phyloP scores from a whole-genome alignment of 37 sponge, comb jelly and placozoan genomes.

The Aphrocallistes beatrix region DNA sequence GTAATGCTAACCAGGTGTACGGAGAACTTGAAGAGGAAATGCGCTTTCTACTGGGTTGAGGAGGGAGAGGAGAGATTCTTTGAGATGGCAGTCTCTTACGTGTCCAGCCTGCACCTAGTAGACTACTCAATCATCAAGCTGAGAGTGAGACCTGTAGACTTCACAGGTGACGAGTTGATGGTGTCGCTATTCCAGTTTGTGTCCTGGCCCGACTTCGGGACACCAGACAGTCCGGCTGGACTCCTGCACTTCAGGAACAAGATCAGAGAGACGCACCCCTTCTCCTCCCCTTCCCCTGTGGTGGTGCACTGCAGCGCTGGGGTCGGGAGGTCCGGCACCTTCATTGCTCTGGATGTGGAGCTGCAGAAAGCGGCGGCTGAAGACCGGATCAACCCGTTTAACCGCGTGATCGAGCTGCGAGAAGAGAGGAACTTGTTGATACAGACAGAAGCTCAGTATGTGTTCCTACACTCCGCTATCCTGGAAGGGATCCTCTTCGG shows the following conservation, averaged over 20 bases:
- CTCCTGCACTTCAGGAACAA: conserved; percentile 41
- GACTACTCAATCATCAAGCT: conserved; percentile 12
- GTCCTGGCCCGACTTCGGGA: conserved; percentile 67
- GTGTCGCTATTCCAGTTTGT: conserved; percentile 55
- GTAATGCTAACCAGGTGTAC: conserved; percentile 63
- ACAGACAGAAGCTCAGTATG: conserved; percentile 84
- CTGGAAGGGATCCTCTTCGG: conserved; percentile 59
- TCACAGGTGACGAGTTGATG: neutral
- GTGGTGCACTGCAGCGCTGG: conserved; percentile 79
- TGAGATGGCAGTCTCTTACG: neutral
- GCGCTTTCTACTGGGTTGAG: conserved; percentile 2
- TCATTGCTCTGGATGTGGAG: conserved; percentile 67
- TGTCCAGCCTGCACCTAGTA: neutral
- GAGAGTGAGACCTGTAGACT: neutral
- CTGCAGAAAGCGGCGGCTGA: conserved; percentile 52
- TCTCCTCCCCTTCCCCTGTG: conserved; percentile 31
- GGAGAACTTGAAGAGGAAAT: neutral
- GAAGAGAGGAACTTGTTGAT: conserved; percentile 72
- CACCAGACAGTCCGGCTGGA: conserved; percentile 44
- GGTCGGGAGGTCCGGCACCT: conserved; percentile 84
- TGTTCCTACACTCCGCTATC: conserved; percentile 88
- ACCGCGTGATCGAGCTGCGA: conserved; percentile 44
- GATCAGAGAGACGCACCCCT: conserved; percentile 29
- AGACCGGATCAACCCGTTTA: conserved; percentile 50
- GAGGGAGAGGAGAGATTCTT: neutral